phyloP scores from a whole-genome alignment of 1,140 invertebrate genomes.

The Drosophila nigromelanica region DNA sequence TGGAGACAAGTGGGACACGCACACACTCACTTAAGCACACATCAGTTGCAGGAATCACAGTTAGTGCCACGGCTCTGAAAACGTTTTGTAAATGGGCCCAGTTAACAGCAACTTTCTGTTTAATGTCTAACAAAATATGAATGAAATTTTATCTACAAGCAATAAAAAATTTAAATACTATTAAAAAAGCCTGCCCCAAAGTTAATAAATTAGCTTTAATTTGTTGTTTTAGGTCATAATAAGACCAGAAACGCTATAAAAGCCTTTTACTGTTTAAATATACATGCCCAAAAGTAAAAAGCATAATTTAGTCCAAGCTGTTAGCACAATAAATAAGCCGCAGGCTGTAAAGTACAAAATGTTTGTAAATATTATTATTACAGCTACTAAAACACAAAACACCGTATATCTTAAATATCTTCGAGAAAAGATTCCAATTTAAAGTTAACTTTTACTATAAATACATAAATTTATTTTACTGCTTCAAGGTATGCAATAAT shows the following conservation, averaged over 20 bases:
- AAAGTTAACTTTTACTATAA: not conserved
- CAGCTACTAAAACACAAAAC: not conserved
- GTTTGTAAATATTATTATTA: not conserved
- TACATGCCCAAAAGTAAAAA: not conserved
- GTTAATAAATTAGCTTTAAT: slow-evolving; percentile 5
- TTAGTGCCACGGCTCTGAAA: slow-evolving; percentile 1
- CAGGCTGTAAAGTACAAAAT: not conserved
- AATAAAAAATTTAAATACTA: slow-evolving; percentile 9
- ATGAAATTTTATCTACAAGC: slow-evolving; percentile 7
- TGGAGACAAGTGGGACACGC: slow-evolving; percentile 44
- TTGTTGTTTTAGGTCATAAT: not conserved
- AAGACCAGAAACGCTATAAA: not conserved
- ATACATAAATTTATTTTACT: too few species aligned
- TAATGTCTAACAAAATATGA: slow-evolving; percentile 11
- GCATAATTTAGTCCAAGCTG: not conserved
- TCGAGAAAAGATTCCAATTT: not conserved
- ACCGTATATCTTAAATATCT: not conserved
- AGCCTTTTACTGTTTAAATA: slow-evolving; percentile 3
- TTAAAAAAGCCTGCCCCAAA: not conserved
- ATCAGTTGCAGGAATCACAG: slow-evolving; percentile 11
- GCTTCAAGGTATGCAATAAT: not conserved
- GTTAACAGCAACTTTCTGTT: slow-evolving; percentile 1
- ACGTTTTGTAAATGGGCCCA: slow-evolving; percentile 14
- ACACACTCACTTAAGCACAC: not conserved
- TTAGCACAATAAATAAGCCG: not conserved